Base-by-base conservation (phyloP, 1,140 invertebrate species). In the Macrocentrus cingulum region DNA sequence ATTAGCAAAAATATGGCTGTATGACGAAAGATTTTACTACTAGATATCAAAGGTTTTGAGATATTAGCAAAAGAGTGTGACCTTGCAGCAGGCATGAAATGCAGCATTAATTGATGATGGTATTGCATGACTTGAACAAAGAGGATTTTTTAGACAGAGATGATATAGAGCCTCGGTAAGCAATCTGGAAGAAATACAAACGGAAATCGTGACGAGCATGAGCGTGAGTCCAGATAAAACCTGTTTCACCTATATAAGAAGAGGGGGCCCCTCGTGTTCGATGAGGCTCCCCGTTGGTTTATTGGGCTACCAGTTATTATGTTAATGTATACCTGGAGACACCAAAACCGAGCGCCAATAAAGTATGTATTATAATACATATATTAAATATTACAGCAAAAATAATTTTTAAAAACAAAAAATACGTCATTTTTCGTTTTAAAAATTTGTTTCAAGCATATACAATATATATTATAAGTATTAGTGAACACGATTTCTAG, bases 241-340 rank as follows among this genome's bases (percentile, higher is more conserved):
- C 67, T 66, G 67, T 69, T 69, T 51, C 13, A 41, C 16, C 1
- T 2, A 5, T 20, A 19, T 39, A 36, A 0, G 34, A 11, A 39
- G 18, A 32, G 19, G 18, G 49, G 11, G 11, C 8, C 2, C 23
- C 52, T 54, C 50, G 20, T 54, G 25, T 22, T 58, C 62, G 62
- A 65, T 65, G 63, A 63, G 61, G 39, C 62, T 55, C 59, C 63
- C 67, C 49, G 42, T 51, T 57, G 61, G 48, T 64, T 67, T 65
- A 67, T 64, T 62, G 49, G 62, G 56, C 66, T 66, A 69, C 67
- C 64, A 65, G 59, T 68, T 66, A 69, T 69, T 67, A 69, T 66
- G 64, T 65, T 69, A 69, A 69, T 65, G 39, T 29, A 51, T 32
- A 46, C 23, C 15, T 34, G 49, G 20, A 20, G 15, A 25, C 32